Evolutionary conservation across 2,797 vertebrate species (phyloP), one percentile per base, ranked within the genome.

Genomic region (Scleropages formosus): DNA sequence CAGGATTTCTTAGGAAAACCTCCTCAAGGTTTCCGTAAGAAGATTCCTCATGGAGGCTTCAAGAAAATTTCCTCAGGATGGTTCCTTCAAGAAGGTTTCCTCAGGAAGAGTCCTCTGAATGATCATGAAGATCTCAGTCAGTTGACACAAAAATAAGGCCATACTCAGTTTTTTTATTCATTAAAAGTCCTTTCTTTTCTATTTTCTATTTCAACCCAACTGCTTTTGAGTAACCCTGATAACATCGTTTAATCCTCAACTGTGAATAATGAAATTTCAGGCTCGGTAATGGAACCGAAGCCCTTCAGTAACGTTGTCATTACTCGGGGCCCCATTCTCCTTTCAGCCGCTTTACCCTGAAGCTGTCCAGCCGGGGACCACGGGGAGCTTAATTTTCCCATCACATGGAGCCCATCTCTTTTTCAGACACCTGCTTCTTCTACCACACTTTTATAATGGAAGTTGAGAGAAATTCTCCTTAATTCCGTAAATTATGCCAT

Each of bases 251-350:
- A 79, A 86, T 80, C 72, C 74, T 77, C 24, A 71, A 65, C 49
- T 77, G 75, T 53, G 83, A 80, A 85, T 84, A 82, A 86, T 86
- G 71, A 74, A 83, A 83, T 84, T 80, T 80, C 61, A 79, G 76
- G 80, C 76, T 76, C 74, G 64, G 80, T 84, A 85, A 85, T 84
- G 76, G 72, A 73, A 78, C 64, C 65, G 46, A 76, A 72, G 65
- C 69, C 62, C 70, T 59, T 18, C n/a, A 71, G 49, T 70, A 46
- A 61, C 24, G 47, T 46, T 77, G 77, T 78, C 78, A 56, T 76
- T 74, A 68, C 67, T 49, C 22, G 44, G 68, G 63, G 73, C 77
- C 78, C 59, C 56, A 72, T 73, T 77, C 72, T 74, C 59, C 70
- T 77, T 78, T 80, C 65, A 76, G 72, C 80, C 63, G 77, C 76